Evolutionary conservation across 2,797 vertebrate species (phyloP), one percentile per base, ranked within the genome.

Genomic region (Xenopus petersii): DNA sequence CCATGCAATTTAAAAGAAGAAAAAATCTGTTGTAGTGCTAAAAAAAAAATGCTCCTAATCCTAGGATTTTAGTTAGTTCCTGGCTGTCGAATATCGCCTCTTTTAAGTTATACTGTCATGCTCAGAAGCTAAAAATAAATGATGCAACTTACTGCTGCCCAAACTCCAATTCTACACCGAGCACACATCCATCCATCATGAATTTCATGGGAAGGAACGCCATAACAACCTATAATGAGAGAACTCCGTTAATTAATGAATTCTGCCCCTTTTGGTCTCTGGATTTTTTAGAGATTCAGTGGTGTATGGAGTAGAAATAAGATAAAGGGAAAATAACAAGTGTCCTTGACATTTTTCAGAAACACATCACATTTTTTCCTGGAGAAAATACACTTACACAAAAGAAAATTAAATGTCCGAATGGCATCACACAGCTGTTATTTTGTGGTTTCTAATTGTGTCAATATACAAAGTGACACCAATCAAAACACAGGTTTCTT

Each of bases 191-290:
- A 99, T 73, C 90, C 91, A 26, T 91, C 87, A 21, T 74, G 81
- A 80, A 95, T 87, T 71, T 95, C 92, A 48, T 90, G 87, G 79
- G 91, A 90, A 77, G 92, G 87, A 76, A 97, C 88, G 68, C 97
- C 96, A 54, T 98, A 98, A 87, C 96, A 99, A 93, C 96, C 97
- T 98, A 79, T 68, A 81, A 85, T 56, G 82, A 88, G 78, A 88
- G 9, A 88, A 79, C 0, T 75, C 42, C 16, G 76, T 21, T 78
- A 16, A 86, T 74, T 67, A 80, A 82, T 60, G 60, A 74, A 81
- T 82, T 83, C 82, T 67, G 15, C 48, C 16, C 83, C 77, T 84
- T 71, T 64, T 9, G 9, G 82, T 75, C n/a, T 77, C 62, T 78
- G 74, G 71, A 68, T 67, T 67, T 68, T 81, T 48, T 80, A 5